These are phyloP conservation scores for Zeugodacus cucurbitae DNA, from an alignment of 1,140 invertebrate species.

Conservation along the genomic window DNA sequence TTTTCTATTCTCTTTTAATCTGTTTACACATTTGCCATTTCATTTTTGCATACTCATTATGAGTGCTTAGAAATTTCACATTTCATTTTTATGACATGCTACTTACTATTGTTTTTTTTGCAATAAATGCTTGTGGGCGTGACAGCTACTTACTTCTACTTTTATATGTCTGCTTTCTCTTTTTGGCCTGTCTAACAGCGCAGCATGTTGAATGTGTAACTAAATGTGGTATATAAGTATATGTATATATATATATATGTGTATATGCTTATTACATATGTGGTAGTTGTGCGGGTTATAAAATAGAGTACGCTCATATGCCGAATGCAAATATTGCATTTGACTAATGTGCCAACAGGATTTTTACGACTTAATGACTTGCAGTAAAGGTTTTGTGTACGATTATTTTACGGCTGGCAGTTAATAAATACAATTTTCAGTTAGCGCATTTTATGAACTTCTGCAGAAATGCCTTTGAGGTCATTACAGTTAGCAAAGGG, in stretches of 20 bases:
- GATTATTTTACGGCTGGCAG: not conserved
- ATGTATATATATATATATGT: not conserved
- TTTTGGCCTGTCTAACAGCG: not conserved
- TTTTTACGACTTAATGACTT: constrained; percentile 39
- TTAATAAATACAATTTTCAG: constrained; percentile 36
- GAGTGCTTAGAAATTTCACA: not conserved
- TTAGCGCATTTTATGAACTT: constrained; percentile 30
- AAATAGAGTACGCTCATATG: not conserved
- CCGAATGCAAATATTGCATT: constrained; percentile 37
- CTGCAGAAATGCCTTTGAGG: not conserved
- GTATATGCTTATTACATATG: not conserved
- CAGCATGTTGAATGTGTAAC: no score
- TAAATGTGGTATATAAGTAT: not conserved
- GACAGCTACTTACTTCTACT: not conserved
- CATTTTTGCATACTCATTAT: not conserved
- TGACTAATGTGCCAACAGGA: constrained; percentile 34
- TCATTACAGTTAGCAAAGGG: constrained; percentile 1
- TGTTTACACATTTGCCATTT: not conserved
- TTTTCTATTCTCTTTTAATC: not conserved
- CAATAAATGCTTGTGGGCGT: not conserved
- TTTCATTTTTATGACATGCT: constrained; percentile 16
- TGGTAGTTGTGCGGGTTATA: not conserved
- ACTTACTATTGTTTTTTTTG: not conserved
- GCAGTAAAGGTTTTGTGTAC: not conserved
- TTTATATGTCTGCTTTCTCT: constrained; percentile 18